Percentiles rank a stretch among this genome's conserved stretches.
These are phyloP conservation scores for Strigops habroptila DNA, from an alignment of 2,113 vertebrate genomes.

Conservation along the genomic window DNA sequence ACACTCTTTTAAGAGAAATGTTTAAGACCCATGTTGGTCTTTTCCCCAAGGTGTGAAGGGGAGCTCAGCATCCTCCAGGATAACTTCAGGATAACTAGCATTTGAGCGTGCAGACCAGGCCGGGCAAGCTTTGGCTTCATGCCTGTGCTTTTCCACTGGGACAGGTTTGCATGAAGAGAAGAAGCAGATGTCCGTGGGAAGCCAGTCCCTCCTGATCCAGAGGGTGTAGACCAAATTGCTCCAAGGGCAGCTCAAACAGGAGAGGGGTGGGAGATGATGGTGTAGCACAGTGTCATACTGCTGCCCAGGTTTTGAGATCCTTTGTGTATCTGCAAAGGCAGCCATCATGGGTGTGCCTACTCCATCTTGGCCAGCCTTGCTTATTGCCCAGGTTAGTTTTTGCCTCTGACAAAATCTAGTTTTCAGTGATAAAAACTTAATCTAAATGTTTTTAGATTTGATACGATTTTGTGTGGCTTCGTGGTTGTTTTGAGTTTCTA, in stretches of 20 bases:
- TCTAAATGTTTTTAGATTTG: background rate
- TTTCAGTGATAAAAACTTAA: background rate
- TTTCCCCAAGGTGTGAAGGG: background rate
- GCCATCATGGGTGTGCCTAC: accelerated
- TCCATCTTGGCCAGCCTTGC: background rate
- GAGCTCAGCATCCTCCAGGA: background rate
- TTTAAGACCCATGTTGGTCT: background rate
- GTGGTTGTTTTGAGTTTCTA: background rate
- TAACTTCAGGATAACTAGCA: background rate
- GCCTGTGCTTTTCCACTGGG: background rate
- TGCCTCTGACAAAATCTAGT: background rate
- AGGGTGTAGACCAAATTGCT: background rate
- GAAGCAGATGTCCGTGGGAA: background rate
- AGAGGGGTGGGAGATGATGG: background rate
- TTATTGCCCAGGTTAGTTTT: background rate
- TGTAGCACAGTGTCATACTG: accelerated
- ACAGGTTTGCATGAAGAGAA: background rate
- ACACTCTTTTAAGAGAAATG: background rate
- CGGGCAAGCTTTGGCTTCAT: too few species aligned
- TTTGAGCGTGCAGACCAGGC: accelerated
- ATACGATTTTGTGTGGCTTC: background rate
- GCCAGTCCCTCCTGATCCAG: background rate
- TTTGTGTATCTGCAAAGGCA: background rate
- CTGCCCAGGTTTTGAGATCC: background rate
- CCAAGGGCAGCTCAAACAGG: background rate